These are phyloP conservation scores for Dicyrtomina minuta DNA, from an alignment of 2,888 invertebrate genomes.

Conservation along the genomic window DNA sequence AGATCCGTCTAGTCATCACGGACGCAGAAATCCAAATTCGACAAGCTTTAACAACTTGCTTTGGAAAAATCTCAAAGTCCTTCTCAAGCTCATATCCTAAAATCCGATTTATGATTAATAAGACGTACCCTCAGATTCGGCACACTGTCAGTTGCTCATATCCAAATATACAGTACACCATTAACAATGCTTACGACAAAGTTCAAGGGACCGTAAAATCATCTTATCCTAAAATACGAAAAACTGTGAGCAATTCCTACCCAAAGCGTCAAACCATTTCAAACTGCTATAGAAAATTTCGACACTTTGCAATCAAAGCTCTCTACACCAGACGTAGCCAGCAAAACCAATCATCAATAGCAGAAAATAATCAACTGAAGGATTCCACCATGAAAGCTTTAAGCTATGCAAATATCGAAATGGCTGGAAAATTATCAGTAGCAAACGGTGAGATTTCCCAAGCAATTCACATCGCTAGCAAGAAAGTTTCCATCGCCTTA, in stretches of 20 bases:
- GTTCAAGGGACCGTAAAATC: constrained; percentile 19
- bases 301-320: neutral
- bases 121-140: constrained; percentile 19
- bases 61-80: constrained; percentile 13
- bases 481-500: constrained; percentile 11
- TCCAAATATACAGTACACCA: constrained; percentile 23
- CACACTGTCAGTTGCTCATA: constrained; percentile 27
- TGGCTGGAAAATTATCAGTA: neutral
- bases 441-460: constrained; percentile 25
- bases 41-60: constrained; percentile 16
- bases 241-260: constrained; percentile 1
- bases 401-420: constrained; percentile 12
- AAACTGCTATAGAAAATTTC: constrained; percentile 11
- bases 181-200: constrained; percentile 20
- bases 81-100: constrained; percentile 23
- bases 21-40: constrained; percentile 20
- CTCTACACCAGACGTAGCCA: neutral
- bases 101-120: constrained; percentile 18
- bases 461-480: constrained; percentile 14
- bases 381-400: constrained; percentile 1
- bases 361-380: too few relatives aligned
- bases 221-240: constrained; percentile 21
- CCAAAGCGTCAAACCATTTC: constrained; percentile 18
- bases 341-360: too few relatives aligned
- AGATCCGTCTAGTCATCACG: constrained; percentile 10